Evolutionary conservation across 35 echinoderm and acorn worm species (phyloP).

Genomic region (Lytechinus variegatus): DNA sequence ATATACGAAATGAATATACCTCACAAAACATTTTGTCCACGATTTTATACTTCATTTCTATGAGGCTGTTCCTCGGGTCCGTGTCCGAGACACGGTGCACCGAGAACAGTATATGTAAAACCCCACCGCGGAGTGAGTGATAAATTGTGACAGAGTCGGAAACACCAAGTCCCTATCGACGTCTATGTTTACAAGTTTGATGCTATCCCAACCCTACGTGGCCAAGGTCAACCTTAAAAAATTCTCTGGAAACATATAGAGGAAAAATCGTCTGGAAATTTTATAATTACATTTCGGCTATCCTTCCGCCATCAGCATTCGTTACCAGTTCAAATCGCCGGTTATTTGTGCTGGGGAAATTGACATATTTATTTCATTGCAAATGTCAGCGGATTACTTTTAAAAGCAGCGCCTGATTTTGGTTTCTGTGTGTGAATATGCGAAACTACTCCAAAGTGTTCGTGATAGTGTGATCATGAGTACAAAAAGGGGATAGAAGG

Average conservation of each 20-base stretch:
- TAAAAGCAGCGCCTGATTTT: not conserved
- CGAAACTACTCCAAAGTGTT: not conserved
- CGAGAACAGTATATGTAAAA: not conserved
- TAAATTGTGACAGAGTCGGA: not conserved
- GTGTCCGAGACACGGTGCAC: no score
- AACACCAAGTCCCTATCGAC: not conserved
- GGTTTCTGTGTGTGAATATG: not conserved
- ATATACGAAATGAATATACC: no score
- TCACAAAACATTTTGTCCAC: no score
- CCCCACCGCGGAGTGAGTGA: not conserved
- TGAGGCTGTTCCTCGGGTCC: no score
- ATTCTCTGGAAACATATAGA: conserved; percentile 7
- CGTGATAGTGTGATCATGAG: no score
- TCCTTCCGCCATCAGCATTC: conserved; percentile 25
- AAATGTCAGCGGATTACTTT: conserved; percentile 18
- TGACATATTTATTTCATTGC: conserved; percentile 14
- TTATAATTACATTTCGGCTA: conserved; percentile 44
- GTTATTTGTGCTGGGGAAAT: not conserved
- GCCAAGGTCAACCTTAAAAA: not conserved
- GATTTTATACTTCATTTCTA: not conserved
- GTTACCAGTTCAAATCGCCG: not conserved
- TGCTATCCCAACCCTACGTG: not conserved
- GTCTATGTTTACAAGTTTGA: not conserved
- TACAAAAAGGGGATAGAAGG: no score
- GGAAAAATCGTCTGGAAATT: conserved; percentile 45